Percentiles rank a stretch among this genome's conserved stretches.
phyloP scores from a whole-genome alignment of 2,888 invertebrate species.

The Drosophila paranaensis region DNA sequence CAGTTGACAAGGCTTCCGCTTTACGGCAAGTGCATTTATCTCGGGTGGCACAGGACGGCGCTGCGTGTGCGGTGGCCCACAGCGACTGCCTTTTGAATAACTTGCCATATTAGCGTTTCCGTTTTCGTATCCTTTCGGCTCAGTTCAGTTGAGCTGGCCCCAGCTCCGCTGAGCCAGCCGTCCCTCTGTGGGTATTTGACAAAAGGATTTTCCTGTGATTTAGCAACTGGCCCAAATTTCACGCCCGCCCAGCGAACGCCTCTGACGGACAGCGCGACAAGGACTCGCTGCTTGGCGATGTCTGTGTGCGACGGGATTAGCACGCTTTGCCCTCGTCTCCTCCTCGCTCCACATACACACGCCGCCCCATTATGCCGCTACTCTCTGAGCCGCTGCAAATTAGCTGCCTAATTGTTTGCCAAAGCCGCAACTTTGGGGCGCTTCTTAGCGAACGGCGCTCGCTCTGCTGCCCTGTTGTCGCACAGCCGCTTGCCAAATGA shows the following conservation, averaged over 20 bases:
- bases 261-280: slow-evolving; percentile 59
- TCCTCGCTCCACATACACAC: not conserved
- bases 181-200: slow-evolving; percentile 73
- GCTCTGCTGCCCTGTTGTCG: slow-evolving; percentile 44
- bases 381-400: slow-evolving; percentile 59
- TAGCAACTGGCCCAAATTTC: slow-evolving; percentile 68
- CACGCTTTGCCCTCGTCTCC: slow-evolving; percentile 31
- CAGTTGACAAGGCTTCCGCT: slow-evolving; percentile 64
- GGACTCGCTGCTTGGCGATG: slow-evolving; percentile 29
- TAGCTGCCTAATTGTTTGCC: slow-evolving; percentile 81
- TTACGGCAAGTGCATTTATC: slow-evolving; percentile 56
- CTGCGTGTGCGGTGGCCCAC: slow-evolving; percentile 13
- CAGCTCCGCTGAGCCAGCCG: slow-evolving; percentile 20
- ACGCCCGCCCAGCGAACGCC: slow-evolving; percentile 41
- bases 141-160: slow-evolving; percentile 35
- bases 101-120: slow-evolving; percentile 73
- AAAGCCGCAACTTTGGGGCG: slow-evolving; percentile 72
- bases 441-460: slow-evolving; percentile 46
- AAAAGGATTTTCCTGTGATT: slow-evolving; percentile 78
- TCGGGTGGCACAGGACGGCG: slow-evolving; percentile 24
- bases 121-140: slow-evolving; percentile 43
- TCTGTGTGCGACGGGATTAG: slow-evolving; percentile 67
- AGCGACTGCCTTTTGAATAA: slow-evolving; percentile 76
- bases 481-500: slow-evolving; percentile 58
- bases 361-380: slow-evolving; percentile 40